Base-by-base conservation (phyloP, 2,113 vertebrate species). In the Pygathrix nemaeus region DNA sequence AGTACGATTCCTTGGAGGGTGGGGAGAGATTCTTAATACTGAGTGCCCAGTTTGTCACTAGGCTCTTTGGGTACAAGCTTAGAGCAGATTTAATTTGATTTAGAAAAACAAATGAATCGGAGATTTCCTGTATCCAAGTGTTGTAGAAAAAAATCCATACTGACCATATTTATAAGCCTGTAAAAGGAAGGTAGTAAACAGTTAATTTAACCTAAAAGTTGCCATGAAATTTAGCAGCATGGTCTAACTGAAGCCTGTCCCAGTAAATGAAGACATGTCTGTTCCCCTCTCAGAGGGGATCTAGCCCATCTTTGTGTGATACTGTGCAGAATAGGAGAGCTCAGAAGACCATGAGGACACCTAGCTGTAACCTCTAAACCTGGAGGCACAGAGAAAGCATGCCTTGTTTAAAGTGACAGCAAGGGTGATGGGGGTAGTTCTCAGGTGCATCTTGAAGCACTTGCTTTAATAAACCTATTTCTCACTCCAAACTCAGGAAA, bases 171-270 rank as follows among this genome's bases (percentile, higher is more conserved):
- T 38, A 18, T 5, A 40, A 72, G 17, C 13, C 21, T 25, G 5
- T 32, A 2, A 8, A 25, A 90, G 57, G 59, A 55, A 82, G 35
- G 25, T 76, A 30, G 20, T n/a, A 10, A 17, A 1, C 2, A 32
- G 40, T 43, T 66, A 13, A 0, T n/a, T 14, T 32, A 76, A 57
- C 48, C 61, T 20, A 11, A 27, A n/a, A 8, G 0, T 38, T 17
- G 12, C n/a, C 45, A 2, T 13, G 40, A 82, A 10, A 16, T 1
- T 3, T 11, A 3, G 0, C 0, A 25, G 38, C 1, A 0, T 13
- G 45, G 38, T 30, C 21, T 48, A 48, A 25, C 11, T 13, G 76
- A 38, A 66, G 38, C 72, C n/a, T 40, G 76, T 13, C 17, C 25
- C 7, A 27, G 23, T 0, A 7, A 27, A 20, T 11, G 43, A 52